Evolutionary conservation across 2,888 invertebrate species (phyloP).

Genomic region (Scaptomyza flava): DNA sequence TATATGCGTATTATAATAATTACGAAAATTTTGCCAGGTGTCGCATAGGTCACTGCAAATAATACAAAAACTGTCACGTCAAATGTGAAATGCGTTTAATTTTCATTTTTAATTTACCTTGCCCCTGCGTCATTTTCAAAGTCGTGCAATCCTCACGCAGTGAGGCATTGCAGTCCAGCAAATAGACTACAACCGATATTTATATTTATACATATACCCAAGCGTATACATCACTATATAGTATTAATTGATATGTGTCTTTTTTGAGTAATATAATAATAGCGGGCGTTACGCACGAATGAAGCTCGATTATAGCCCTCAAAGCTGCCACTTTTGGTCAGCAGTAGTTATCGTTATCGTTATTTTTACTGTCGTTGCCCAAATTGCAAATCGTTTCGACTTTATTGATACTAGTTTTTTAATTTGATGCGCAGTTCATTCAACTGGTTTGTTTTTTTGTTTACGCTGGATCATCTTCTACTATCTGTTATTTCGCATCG

Average conservation of each 20-base stretch:
- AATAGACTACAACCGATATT: neutral
- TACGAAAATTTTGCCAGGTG: conserved; percentile 60
- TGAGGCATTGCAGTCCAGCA: conserved; percentile 13
- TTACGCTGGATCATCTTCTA: conserved; percentile 6
- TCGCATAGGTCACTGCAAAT: conserved; percentile 39
- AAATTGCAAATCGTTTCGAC: conserved; percentile 33
- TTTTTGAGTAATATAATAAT: conserved; percentile 24
- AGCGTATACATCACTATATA: conserved; percentile 8
- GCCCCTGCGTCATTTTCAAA: conserved; percentile 3
- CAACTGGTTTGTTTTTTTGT: conserved; percentile 35
- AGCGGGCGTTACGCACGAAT: conserved; percentile 54
- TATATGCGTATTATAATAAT: conserved; percentile 15
- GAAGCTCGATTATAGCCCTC: conserved; percentile 34
- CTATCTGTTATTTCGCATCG: conserved; percentile 9
- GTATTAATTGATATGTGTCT: conserved; percentile 7
- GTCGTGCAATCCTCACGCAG: conserved; percentile 30
- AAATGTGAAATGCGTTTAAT: conserved; percentile 20
- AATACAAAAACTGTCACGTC: conserved; percentile 8
- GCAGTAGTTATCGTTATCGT: conserved; percentile 42
- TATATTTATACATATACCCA: neutral
- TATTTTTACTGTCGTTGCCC: conserved; percentile 15
- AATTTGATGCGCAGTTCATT: conserved; percentile 40
- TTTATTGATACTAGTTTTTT: conserved; percentile 16
- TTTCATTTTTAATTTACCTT: conserved; percentile 10
- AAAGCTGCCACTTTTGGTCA: conserved; percentile 42